Evolutionary conservation across 2,797 vertebrate species (phyloP).

Genomic region (Myiotriccus ornatus): DNA sequence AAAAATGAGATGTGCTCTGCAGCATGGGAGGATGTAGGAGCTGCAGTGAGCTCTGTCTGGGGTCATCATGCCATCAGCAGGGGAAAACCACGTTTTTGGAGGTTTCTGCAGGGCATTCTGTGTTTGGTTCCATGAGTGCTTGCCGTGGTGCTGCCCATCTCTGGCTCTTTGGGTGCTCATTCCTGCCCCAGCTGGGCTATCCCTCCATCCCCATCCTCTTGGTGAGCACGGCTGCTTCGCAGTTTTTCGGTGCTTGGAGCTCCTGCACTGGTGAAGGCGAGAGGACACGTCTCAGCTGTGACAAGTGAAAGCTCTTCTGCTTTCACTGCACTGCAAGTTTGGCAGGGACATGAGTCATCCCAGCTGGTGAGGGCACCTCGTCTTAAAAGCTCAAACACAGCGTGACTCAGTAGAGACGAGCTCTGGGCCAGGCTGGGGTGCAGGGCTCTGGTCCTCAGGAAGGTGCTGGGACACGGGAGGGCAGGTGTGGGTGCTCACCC

Average conservation of each 20-base stretch:
- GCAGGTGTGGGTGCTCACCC: accelerated
- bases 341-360: not conserved
- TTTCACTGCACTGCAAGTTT: accelerated
- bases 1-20: not conserved
- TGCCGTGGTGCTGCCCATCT: not conserved
- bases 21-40: accelerated
- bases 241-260: accelerated
- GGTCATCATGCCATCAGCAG: not conserved
- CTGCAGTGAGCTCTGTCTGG: not conserved
- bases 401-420: not conserved
- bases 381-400: not conserved
- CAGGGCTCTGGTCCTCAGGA: accelerated
- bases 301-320: not conserved
- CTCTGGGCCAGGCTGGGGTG: not conserved
- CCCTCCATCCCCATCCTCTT: not conserved
- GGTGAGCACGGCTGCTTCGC: not conserved
- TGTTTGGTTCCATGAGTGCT: not conserved
- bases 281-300: not conserved
- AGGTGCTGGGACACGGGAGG: not conserved
- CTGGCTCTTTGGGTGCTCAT: not conserved
- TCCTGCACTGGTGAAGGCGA: accelerated
- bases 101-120: accelerated
- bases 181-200: not conserved
- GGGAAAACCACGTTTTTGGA: not conserved
- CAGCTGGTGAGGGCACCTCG: accelerated